Evolutionary conservation across 2,113 vertebrate species (phyloP), one percentile per base, ranked within the genome.

Genomic region (Sarotherodon lohbergeri): DNA sequence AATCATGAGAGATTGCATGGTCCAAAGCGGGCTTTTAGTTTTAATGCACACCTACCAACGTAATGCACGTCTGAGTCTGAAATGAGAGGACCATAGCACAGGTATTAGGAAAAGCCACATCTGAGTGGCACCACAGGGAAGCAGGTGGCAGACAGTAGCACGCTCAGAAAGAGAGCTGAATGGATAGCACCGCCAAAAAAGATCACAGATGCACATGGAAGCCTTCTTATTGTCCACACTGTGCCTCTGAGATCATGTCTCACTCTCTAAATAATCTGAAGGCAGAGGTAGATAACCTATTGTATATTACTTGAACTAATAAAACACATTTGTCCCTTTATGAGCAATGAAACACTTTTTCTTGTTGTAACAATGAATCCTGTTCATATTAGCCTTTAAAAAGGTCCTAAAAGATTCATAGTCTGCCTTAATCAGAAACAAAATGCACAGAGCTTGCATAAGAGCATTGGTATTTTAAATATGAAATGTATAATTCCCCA

Each of bases 101-200:
- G 88, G 94, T 93, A 91, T 92, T 95, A 91, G 87, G 83, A 56
- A 85, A 89, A 93, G 88, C 94, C 95, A 93, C 94, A 93, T 93
- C 94, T 89, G 29, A 95, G 87, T 86, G 36, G 22, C 61, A 46
- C 83, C 10, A 39, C 83, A 39, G 81, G 90, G 90, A 90, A 90
- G 89, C 95, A 83, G 73, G 90, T 90, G 91, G 89, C 76, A 80
- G 91, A 89, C 89, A 88, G 86, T 83, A 85, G 48, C 63, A 13
- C 1, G 16, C 80, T 80, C 57, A 82, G 7, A 29, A 1, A 80
- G 85, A 87, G 78, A 88, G 90, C 89, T 87, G 73, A 91, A 93
- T 91, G 86, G 61, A 14, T 54, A 19, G 82, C 55, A 48, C 84
- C 83, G 91, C 88, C 83, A 89, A 68, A 88, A 82, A 56, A 92